Percentiles rank a stretch among this genome's conserved stretches.
Conservation (phyloP, 1,140 invertebrate species). For the Ips typographus region DNA sequence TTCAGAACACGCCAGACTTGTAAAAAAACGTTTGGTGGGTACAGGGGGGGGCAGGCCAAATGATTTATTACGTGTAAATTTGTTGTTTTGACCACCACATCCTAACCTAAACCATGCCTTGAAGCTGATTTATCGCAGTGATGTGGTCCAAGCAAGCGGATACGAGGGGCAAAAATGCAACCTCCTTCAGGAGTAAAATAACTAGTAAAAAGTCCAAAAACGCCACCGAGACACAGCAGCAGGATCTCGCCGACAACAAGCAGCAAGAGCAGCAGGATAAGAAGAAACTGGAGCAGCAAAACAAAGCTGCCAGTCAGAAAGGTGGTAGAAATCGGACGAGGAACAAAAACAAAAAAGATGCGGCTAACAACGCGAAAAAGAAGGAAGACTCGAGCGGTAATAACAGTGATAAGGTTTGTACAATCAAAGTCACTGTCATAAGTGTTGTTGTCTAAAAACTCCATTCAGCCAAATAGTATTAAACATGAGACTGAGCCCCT, state of each 20-base stretch:
- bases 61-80: no score
- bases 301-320: constrained; percentile 7
- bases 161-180: constrained; percentile 13
- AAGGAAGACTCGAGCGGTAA: background rate
- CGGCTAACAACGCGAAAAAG: background rate
- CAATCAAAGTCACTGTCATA: background rate
- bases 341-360: constrained; percentile 26
- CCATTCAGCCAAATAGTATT: constrained; percentile 17
- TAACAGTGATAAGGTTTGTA: background rate
- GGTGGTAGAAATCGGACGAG: constrained; percentile 27
- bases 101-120: no score
- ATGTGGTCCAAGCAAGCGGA: constrained; percentile 29
- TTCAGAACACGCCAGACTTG: no score
- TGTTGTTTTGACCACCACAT: no score
- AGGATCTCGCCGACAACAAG: constrained; percentile 5
- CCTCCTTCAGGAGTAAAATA: constrained; percentile 21
- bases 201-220: constrained; percentile 27
- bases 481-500: constrained; percentile 16
- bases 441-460: background rate
- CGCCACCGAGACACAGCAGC: background rate
- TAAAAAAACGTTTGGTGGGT: no score
- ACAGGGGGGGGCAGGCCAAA: no score
- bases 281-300: constrained; percentile 16
- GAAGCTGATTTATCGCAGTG: background rate
- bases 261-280: constrained; percentile 5